Percentiles rank a stretch among this genome's conserved stretches.
phyloP scores from a whole-genome alignment of 2,888 invertebrate genomes.

The Bombylius discolor region DNA sequence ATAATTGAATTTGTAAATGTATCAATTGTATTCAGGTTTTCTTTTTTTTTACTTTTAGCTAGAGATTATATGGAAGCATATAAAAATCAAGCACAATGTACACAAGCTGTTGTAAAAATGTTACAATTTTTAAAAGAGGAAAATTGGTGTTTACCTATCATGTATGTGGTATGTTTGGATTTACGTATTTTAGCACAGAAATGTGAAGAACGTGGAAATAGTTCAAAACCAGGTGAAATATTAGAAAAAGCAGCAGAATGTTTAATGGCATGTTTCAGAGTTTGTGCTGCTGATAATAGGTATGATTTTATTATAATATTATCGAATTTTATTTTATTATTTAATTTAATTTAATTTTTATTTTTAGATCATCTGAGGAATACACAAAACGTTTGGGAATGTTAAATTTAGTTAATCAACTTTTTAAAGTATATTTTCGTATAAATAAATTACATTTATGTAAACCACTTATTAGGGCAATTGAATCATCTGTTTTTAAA shows the following conservation, averaged over 20 bases:
- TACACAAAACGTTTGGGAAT: constrained; percentile 94
- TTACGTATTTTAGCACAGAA: constrained; percentile 69
- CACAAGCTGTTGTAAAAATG: constrained; percentile 66
- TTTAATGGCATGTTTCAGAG: constrained; percentile 83
- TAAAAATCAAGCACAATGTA: constrained; percentile 61
- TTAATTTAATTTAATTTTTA: background rate
- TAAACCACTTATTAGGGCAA: constrained; percentile 91
- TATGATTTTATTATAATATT: constrained; percentile 7
- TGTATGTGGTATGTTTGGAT: constrained; percentile 83
- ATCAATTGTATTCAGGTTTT: background rate
- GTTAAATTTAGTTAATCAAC: constrained; percentile 90
- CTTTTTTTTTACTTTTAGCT: constrained; percentile 17
- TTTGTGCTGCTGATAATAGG: constrained; percentile 89
- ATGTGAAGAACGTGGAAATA: constrained; percentile 50
- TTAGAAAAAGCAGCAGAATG: constrained; percentile 89
- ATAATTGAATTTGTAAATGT: background rate
- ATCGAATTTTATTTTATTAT: background rate
- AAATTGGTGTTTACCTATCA: constrained; percentile 92
- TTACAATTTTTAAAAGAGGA: constrained; percentile 83
- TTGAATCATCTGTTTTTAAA: constrained; percentile 83
- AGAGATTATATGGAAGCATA: constrained; percentile 55
- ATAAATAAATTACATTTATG: constrained; percentile 81
- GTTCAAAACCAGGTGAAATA: constrained; percentile 39
- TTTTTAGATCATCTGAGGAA: constrained; percentile 55
- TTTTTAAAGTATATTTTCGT: constrained; percentile 86